phyloP scores from a whole-genome alignment of 1,140 invertebrate species.

The Diploscapter pachys region DNA sequence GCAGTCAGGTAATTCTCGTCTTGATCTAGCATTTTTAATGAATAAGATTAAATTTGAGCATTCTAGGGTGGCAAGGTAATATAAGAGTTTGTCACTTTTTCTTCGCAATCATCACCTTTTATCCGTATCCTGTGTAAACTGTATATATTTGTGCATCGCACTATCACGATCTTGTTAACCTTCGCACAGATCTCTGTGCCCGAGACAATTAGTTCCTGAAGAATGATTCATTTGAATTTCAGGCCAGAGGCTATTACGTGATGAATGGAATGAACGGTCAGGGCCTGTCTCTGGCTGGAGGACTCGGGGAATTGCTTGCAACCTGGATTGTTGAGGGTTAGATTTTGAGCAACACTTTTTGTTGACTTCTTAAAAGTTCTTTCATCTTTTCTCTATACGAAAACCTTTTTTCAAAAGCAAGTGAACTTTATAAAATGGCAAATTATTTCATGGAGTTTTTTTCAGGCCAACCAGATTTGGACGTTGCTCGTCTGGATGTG shows the following conservation, averaged over 20 bases:
- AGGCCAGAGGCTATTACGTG: slow-evolving; percentile 89
- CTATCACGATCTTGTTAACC: no score
- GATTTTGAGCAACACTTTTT: slow-evolving; percentile 60
- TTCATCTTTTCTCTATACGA: no score
- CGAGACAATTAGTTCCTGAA: no score
- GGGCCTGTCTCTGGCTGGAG: slow-evolving; percentile 84
- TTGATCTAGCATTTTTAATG: slow-evolving; percentile 2
- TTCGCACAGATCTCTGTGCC: no score
- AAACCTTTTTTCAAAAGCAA: no score
- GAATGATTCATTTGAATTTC: slow-evolving; percentile 7
- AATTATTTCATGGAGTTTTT: slow-evolving; percentile 60
- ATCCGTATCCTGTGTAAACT: no score
- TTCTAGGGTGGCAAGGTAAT: no score
- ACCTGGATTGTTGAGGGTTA: not conserved
- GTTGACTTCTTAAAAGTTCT: no score
- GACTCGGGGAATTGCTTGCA: slow-evolving; percentile 77
- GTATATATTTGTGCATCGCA: no score
- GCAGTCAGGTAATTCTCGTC: slow-evolving; percentile 71
- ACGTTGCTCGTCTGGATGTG: slow-evolving; percentile 86
- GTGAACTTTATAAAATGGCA: not conserved
- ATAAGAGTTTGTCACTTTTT: no score
- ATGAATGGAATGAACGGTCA: slow-evolving; percentile 92
- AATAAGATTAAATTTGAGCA: not conserved
- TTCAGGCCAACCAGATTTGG: slow-evolving; percentile 78
- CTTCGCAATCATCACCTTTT: no score